phyloP scores from a whole-genome alignment of 2,113 vertebrate species.

The Rutilus rutilus region DNA sequence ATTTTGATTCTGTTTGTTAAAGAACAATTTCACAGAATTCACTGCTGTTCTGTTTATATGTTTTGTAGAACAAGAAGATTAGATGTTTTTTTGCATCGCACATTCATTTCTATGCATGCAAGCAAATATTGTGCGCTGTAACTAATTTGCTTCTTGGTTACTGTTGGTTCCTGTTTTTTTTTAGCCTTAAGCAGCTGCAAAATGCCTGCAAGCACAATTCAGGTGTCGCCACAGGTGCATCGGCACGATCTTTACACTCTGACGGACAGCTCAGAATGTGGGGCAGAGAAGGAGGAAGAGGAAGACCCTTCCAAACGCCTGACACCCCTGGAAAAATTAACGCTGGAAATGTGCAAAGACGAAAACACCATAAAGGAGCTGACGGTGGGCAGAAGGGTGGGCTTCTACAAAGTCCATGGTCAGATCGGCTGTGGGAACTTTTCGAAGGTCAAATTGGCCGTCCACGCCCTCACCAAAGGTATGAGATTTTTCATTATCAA shows the following conservation, averaged over 20 bases:
- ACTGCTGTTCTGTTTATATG: background rate
- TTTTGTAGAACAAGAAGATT: background rate
- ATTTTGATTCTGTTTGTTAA: background rate
- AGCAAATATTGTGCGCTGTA: background rate
- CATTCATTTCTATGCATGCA: background rate
- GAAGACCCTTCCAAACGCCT: slow-evolving; percentile 67
- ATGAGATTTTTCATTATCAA: slow-evolving; percentile 42
- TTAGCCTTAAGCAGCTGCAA: slow-evolving; percentile 38
- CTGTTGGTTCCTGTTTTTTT: background rate
- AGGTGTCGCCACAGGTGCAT: slow-evolving; percentile 41
- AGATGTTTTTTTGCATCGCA: background rate
- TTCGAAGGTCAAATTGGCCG: slow-evolving; percentile 92
- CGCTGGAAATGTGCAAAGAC: slow-evolving; percentile 84
- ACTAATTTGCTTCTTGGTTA: background rate
- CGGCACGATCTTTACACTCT: slow-evolving; percentile 70
- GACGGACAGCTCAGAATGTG: slow-evolving; percentile 75
- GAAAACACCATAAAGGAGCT: slow-evolving; percentile 89
- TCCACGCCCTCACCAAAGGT: slow-evolving; percentile 94
- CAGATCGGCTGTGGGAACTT: slow-evolving; percentile 95
- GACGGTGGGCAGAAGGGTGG: slow-evolving; percentile 88
- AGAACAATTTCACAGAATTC: background rate
- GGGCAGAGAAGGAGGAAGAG: slow-evolving; percentile 58
- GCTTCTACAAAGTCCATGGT: slow-evolving; percentile 91
- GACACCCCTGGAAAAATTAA: slow-evolving; percentile 89
- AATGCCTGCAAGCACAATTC: slow-evolving; percentile 64